Evolutionary conservation across 2,113 vertebrate species (phyloP).

Genomic region (Scytalopus superciliaris): DNA sequence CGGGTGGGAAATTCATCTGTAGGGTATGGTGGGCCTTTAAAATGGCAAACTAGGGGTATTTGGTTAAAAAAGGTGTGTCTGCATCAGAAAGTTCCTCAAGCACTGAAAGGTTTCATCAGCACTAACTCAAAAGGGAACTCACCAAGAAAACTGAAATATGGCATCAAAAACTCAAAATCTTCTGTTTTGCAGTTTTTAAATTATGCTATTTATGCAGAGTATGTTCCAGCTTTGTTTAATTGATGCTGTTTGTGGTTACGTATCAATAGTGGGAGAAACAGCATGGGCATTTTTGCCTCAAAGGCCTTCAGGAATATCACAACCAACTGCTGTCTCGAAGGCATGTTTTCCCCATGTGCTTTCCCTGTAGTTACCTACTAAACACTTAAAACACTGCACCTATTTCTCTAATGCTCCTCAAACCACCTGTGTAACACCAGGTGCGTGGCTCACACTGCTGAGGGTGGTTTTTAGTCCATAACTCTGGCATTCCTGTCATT

Average conservation of each 20-base stretch:
- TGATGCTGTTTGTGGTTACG: fast-evolving
- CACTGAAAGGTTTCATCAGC: fast-evolving
- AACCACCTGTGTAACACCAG: fast-evolving
- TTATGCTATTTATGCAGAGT: neutral
- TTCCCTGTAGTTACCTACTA: neutral
- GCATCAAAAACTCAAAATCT: fast-evolving
- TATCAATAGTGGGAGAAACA: fast-evolving
- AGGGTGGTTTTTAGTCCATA: fast-evolving
- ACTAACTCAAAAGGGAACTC: fast-evolving
- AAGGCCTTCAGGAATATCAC: neutral
- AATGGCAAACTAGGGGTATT: neutral
- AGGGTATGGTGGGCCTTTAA: neutral
- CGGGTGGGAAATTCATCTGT: fast-evolving
- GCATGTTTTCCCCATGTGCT: fast-evolving
- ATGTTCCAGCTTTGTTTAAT: fast-evolving
- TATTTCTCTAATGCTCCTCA: neutral
- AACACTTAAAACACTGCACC: neutral
- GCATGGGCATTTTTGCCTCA: neutral
- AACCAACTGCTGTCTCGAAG: neutral
- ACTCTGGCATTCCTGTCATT: fast-evolving
- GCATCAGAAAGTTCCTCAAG: neutral
- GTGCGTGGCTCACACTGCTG: fast-evolving
- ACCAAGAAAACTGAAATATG: fast-evolving
- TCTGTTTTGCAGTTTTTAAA: fast-evolving
- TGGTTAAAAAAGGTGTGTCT: neutral